Base-by-base conservation (phyloP, 1,140 invertebrate genomes). In the Rhizoglyphus robini region DNA sequence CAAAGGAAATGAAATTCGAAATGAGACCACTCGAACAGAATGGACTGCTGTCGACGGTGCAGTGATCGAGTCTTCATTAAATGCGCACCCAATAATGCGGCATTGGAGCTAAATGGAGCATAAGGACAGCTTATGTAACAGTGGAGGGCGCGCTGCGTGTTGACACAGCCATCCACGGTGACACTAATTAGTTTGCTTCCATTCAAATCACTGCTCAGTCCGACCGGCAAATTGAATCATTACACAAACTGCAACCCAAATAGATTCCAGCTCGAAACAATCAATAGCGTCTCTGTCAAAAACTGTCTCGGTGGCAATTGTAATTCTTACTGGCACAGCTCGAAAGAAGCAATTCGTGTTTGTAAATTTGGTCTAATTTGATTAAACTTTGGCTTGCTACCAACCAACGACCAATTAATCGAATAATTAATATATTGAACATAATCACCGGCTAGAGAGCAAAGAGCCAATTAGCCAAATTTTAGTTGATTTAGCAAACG, bases 101-200 rank as follows among this genome's bases (percentile, higher is more conserved):
- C 8, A 27, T 54, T 25, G 8, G 23, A 11, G 51, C 51, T 54
- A 54, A 54, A 54, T 54, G 51, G 51, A 54, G 51, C 51, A 54
- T 32, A 23, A 5, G 31, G 36, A 41, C 36, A 41, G 36, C 36
- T 41, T 41, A 41, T 41, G 18, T 41, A 41, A 41, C 36, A 41
- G 8, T 8, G 18, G 8, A 41, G 36, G n/a, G n/a, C n/a, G n/a
- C n/a, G n/a, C n/a, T n/a, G n/a, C n/a, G n/a, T n/a, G n/a, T n/a
- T n/a, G n/a, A n/a, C n/a, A n/a, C n/a, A n/a, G n/a, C n/a, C n/a
- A n/a, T n/a, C n/a, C n/a, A n/a, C n/a, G n/a, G n/a, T n/a, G n/a
- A n/a, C n/a, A n/a, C n/a, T n/a, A n/a, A n/a, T n/a, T n/a, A n/a
- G n/a, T n/a, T n/a, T n/a, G n/a, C n/a, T n/a, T n/a, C n/a, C n/a